Evolutionary conservation across 2,888 invertebrate species (phyloP).

Genomic region (Platynereis dumerilii): DNA sequence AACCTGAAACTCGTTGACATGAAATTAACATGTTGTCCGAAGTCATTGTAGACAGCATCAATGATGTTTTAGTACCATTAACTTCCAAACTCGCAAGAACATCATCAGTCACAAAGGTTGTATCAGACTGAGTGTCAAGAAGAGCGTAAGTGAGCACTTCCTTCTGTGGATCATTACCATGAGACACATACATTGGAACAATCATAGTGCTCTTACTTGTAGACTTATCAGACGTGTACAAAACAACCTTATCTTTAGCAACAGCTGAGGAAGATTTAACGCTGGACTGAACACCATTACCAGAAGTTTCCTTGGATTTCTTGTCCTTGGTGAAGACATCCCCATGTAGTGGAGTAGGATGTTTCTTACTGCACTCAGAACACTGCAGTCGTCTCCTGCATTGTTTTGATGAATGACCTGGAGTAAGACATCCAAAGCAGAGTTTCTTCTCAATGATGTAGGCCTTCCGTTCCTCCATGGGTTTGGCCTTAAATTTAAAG

Average conservation of each 20-base stretch:
- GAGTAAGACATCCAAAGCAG: no score
- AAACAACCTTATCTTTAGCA: no score
- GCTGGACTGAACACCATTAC: neutral
- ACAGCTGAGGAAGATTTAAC: neutral
- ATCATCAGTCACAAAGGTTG: neutral
- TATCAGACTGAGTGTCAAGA: conserved; percentile 3
- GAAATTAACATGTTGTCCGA: no score
- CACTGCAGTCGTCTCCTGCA: neutral
- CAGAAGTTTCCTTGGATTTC: neutral
- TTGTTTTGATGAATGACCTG: no score
- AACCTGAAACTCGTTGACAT: no score
- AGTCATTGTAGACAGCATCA: no score
- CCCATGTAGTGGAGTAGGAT: conserved; percentile 1
- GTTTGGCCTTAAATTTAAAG: no score
- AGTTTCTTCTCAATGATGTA: no score
- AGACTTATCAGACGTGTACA: no score
- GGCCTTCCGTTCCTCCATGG: no score
- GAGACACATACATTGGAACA: neutral
- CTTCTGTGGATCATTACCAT: neutral
- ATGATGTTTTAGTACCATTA: no score
- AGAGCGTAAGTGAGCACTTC: neutral
- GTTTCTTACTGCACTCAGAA: neutral
- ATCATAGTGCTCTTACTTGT: neutral
- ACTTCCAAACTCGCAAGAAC: no score
- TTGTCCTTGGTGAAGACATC: neutral